Conservation (phyloP, 2,113 vertebrate species). For the human (Homo sapiens) region GRCh38 chrX:47171501-47172000, state of each 20-base stretch:
- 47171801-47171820: not conserved
- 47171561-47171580: not conserved
- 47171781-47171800: not conserved
- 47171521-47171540: slow-evolving; percentile 20
- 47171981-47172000: not conserved
- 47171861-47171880: not conserved
- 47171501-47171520: slow-evolving; percentile 8
- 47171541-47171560: slow-evolving; percentile 23
- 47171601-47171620: not conserved
- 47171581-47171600: not conserved
- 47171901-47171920: not conserved
- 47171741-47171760: not conserved
- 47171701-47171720: slow-evolving; percentile 17
- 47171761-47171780: not conserved
- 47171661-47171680: slow-evolving; percentile 50
- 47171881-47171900: not conserved
- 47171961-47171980: not conserved
- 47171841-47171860: not conserved
- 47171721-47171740: slow-evolving; percentile 3
- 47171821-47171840: not conserved
- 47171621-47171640: slow-evolving; percentile 1
- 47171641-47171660: not conserved
- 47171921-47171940: not conserved
- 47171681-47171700: not conserved
- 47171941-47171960: not conserved